A percentile compares a stretch with the other conserved stretches of the same genome.
These are phyloP conservation scores for Clusia tigrina DNA, from an alignment of 2,888 invertebrate genomes.

Conservation along the genomic window DNA sequence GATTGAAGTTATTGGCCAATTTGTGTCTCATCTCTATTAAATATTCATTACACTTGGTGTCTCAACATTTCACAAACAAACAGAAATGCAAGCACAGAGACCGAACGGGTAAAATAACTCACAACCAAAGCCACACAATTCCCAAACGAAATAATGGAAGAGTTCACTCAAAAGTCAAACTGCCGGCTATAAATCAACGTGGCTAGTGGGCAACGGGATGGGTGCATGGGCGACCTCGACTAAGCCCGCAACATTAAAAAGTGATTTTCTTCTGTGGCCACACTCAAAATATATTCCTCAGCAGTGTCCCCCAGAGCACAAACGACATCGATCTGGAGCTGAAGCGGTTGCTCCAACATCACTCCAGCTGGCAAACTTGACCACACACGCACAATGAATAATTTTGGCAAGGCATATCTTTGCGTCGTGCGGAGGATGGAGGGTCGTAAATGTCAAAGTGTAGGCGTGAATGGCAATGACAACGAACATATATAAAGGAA, in stretches of 20 bases:
- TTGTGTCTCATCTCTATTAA: no score
- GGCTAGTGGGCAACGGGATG: conserved; percentile 3
- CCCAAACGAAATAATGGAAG: neutral
- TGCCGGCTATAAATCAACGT: conserved; percentile 7
- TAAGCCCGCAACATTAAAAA: conserved; percentile 1
- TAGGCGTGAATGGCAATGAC: conserved; percentile 8
- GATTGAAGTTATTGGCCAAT: no score
- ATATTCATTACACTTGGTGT: no score
- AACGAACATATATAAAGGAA: no score
- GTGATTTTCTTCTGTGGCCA: neutral
- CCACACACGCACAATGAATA: conserved; percentile 3
- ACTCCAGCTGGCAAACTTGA: conserved; percentile 1
- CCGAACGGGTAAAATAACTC: no score
- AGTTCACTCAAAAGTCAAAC: conserved; percentile 1
- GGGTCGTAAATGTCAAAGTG: conserved; percentile 1
- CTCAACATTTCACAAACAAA: no score
- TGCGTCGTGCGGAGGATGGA: neutral
- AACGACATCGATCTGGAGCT: neutral
- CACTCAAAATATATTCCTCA: no score
- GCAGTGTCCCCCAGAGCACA: neutral
- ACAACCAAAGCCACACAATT: no score
- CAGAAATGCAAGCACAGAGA: no score
- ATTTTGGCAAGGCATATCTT: neutral
- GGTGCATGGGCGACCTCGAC: neutral
- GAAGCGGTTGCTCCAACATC: neutral